phyloP scores from a whole-genome alignment of 1,140 invertebrate species.

The Apis dorsata region DNA sequence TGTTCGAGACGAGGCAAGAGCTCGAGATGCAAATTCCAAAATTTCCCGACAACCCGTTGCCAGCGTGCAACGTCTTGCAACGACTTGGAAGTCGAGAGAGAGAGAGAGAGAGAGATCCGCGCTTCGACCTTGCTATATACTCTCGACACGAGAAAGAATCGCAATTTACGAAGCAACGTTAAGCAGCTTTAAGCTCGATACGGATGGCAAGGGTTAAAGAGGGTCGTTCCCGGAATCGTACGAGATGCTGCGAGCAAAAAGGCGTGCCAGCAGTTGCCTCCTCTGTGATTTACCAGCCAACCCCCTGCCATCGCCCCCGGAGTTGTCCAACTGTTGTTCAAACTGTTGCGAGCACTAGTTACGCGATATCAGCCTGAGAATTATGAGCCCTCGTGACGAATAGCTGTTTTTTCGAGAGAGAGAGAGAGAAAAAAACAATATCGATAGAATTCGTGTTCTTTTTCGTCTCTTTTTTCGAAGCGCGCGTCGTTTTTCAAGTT shows the following conservation, averaged over 20 bases:
- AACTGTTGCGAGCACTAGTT: slow-evolving; percentile 36
- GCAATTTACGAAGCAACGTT: slow-evolving; percentile 73
- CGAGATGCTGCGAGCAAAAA: slow-evolving; percentile 42
- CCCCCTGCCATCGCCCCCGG: slow-evolving; percentile 18
- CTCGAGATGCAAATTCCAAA: slow-evolving; percentile 11
- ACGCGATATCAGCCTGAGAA: slow-evolving; percentile 43
- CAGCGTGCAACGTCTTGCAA: neutral
- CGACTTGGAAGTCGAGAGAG: too few species aligned
- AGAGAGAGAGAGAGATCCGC: too few species aligned
- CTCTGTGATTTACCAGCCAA: slow-evolving; percentile 50
- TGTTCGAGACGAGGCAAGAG: neutral
- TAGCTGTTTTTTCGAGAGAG: slow-evolving; percentile 15
- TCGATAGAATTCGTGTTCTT: neutral
- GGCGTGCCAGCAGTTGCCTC: slow-evolving; percentile 37
- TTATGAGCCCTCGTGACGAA: slow-evolving; percentile 53
- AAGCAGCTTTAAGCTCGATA: slow-evolving; percentile 75
- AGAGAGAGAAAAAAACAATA: neutral
- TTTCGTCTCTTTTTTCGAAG: too few species aligned
- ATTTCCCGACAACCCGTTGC: slow-evolving; percentile 17
- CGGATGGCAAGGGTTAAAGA: slow-evolving; percentile 63
- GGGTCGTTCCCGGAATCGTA: slow-evolving; percentile 52
- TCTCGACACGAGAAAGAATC: slow-evolving; percentile 45
- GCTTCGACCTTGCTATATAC: too few species aligned
- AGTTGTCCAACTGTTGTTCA: slow-evolving; percentile 62
- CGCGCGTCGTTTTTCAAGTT: too few species aligned